A percentile compares a stretch with the other conserved stretches of the same genome.
These are phyloP conservation scores for Diploptera punctata DNA, from an alignment of 2,888 invertebrate species.

Conservation along the genomic window DNA sequence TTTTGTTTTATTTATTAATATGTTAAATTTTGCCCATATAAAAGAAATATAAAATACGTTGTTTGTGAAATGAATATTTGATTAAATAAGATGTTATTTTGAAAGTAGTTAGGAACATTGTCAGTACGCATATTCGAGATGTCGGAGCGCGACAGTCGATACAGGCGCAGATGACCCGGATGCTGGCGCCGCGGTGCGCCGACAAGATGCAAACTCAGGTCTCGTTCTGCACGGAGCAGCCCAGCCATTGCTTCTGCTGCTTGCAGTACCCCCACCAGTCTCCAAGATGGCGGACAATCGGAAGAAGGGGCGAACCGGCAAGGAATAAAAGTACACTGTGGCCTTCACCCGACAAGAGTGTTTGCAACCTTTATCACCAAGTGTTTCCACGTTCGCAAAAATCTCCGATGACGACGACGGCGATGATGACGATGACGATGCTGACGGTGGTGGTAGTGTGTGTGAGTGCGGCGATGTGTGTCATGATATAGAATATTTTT, in stretches of 20 bases:
- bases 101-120: too few species aligned
- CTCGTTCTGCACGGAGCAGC: slow-evolving; percentile 10
- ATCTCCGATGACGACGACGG: slow-evolving; percentile 28
- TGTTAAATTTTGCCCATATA: too few species aligned
- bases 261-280: slow-evolving; percentile 1
- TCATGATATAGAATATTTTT: slow-evolving; percentile 24
- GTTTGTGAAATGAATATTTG: too few species aligned
- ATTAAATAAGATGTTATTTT: too few species aligned
- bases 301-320: slow-evolving; percentile 21
- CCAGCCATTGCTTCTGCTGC: slow-evolving; percentile 23
- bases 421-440: slow-evolving; percentile 24
- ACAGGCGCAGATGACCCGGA: not conserved
- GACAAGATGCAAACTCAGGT: not conserved
- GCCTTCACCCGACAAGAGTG: slow-evolving; percentile 22
- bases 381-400: slow-evolving; percentile 7
- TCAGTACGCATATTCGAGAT: too few species aligned
- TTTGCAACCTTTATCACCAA: not conserved
- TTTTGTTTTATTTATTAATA: too few species aligned
- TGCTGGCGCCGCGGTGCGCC: slow-evolving; percentile 5
- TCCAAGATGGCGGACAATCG: slow-evolving; percentile 36
- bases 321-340: slow-evolving; percentile 13
- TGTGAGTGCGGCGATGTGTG: slow-evolving; percentile 12
- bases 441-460: not conserved
- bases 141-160: too few species aligned
- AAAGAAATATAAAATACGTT: too few species aligned